These are phyloP conservation scores for Procavia capensis DNA, from an alignment of 2,113 vertebrate species.

Conservation along the genomic window DNA sequence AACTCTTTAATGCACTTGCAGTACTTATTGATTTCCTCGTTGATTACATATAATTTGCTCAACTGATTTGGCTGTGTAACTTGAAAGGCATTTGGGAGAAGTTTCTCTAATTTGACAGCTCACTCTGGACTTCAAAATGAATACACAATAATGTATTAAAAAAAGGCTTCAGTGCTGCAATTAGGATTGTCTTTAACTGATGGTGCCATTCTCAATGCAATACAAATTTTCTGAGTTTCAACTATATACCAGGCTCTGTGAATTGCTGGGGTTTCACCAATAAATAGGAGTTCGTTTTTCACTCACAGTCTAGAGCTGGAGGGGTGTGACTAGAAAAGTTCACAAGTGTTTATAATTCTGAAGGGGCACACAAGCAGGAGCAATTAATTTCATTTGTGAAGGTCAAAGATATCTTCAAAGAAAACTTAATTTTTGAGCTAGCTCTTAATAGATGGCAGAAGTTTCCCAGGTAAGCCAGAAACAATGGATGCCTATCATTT, in stretches of 20 bases:
- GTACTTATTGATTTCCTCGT: slow-evolving; percentile 72
- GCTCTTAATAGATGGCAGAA: background rate
- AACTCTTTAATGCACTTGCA: slow-evolving; percentile 55
- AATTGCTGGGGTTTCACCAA: background rate
- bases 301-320: background rate
- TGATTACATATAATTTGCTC: slow-evolving; percentile 80
- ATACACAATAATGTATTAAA: background rate
- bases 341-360: background rate
- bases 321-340: background rate
- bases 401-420: background rate
- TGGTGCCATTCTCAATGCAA: background rate
- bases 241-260: background rate
- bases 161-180: background rate
- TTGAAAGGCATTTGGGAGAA: slow-evolving; percentile 74
- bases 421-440: background rate
- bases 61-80: slow-evolving; percentile 76
- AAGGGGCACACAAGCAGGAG: background rate
- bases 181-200: background rate
- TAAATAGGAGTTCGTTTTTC: background rate
- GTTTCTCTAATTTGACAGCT: slow-evolving; percentile 54
- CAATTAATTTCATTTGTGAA: background rate
- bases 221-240: background rate
- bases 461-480: background rate
- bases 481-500: background rate
- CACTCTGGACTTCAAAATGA: slow-evolving; percentile 61